Evolutionary conservation across 2,797 vertebrate genomes (phyloP).

Genomic region (Chanos chanos): DNA sequence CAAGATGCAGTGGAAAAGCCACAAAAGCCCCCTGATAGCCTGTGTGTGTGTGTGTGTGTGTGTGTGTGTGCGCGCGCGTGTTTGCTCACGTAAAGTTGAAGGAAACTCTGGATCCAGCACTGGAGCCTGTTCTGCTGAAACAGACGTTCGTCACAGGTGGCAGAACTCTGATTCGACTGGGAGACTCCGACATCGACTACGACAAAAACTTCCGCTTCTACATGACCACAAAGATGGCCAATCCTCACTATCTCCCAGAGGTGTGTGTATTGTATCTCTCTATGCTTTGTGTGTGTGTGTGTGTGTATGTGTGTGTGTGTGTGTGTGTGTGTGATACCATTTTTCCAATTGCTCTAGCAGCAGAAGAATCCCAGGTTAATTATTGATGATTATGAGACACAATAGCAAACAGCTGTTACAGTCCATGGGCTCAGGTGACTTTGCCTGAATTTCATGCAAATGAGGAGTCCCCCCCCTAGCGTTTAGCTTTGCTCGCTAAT

Average conservation of each 20-base stretch:
- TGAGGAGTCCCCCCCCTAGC: background rate
- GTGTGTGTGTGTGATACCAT: background rate
- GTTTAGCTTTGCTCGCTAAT: background rate
- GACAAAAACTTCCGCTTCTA: slow-evolving; percentile 84
- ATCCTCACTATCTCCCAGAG: slow-evolving; percentile 88
- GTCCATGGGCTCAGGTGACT: too few relatives aligned
- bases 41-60: background rate
- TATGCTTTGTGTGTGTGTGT: too few relatives aligned
- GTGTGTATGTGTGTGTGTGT: background rate
- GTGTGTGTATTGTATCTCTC: slow-evolving; percentile 61
- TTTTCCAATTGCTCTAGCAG: too few relatives aligned
- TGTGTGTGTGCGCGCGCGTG: slow-evolving; percentile 16
- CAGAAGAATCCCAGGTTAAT: too few relatives aligned
- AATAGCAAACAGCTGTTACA: too few relatives aligned
- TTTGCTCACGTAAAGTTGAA: slow-evolving; percentile 67
- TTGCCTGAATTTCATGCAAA: background rate
- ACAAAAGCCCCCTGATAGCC: too few relatives aligned
- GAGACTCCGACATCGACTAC: slow-evolving; percentile 85
- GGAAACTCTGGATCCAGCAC: slow-evolving; percentile 79
- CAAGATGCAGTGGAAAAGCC: too few relatives aligned
- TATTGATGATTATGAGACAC: too few relatives aligned
- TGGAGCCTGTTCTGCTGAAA: slow-evolving; percentile 84
- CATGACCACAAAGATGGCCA: slow-evolving; percentile 89
- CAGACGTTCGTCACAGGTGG: slow-evolving; percentile 80
- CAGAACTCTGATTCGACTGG: slow-evolving; percentile 79